Evolutionary conservation across 92 coral and sea anemone genomes (phyloP).

Genomic region (Actinostola sp.): DNA sequence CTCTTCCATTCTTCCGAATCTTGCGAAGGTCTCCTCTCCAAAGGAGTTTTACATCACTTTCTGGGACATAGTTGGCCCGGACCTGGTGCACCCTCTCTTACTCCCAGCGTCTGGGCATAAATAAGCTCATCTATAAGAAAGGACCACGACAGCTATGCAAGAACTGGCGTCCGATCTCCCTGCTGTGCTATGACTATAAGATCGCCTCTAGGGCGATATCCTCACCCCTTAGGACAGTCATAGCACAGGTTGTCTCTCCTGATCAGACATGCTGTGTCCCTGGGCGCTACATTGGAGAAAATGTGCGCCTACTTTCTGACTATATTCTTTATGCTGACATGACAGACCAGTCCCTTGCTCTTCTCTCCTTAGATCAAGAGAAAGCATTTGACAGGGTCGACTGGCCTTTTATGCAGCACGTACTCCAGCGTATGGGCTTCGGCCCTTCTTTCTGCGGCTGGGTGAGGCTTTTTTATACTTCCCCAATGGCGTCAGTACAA

Average conservation of each 20-base stretch:
- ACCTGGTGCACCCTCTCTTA: constrained; percentile 16
- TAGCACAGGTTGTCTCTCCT: constrained; percentile 32
- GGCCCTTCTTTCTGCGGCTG: constrained; percentile 16
- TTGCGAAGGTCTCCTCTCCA: constrained; percentile 52
- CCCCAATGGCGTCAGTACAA: not conserved
- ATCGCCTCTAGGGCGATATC: constrained; percentile 45
- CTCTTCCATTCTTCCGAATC: too few relatives aligned
- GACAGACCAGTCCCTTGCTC: constrained; percentile 16
- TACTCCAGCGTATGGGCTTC: constrained; percentile 14
- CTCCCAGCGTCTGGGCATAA: constrained; percentile 30
- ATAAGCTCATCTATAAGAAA: constrained; percentile 50
- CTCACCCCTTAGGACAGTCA: constrained; percentile 38
- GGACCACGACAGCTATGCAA: constrained; percentile 22
- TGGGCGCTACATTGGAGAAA: constrained; percentile 51
- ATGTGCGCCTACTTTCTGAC: constrained; percentile 31
- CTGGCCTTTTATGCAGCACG: not conserved
- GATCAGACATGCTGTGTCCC: constrained; percentile 62
- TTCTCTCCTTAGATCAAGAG: constrained; percentile 30
- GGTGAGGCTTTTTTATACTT: not conserved
- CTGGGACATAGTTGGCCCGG: constrained; percentile 49
- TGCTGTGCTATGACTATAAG: constrained; percentile 45
- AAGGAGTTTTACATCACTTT: constrained; percentile 49
- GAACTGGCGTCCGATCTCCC: constrained; percentile 56
- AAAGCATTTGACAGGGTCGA: constrained; percentile 27
- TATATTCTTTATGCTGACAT: not conserved